phyloP scores from a whole-genome alignment of 2,888 invertebrate species.

The Tridacna gigas region DNA sequence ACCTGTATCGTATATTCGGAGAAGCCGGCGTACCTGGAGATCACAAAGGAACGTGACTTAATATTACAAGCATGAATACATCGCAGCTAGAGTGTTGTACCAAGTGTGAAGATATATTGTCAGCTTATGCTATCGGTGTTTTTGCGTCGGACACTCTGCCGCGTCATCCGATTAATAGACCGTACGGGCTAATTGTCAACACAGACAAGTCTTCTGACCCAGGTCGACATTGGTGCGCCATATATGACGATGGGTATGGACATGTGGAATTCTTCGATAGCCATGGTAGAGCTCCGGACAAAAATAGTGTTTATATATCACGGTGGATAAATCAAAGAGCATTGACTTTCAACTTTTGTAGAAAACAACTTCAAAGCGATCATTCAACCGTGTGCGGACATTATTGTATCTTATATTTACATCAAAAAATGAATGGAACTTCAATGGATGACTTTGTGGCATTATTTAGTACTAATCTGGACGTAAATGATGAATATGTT shows the following conservation, averaged over 20 bases:
- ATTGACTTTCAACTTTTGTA: constrained; percentile 1
- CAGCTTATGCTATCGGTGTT: constrained; percentile 25
- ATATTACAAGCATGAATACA: constrained; percentile 41
- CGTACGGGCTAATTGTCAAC: constrained; percentile 46
- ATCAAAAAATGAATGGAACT: constrained; percentile 24
- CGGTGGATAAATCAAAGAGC: constrained; percentile 25
- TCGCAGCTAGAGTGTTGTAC: constrained; percentile 45
- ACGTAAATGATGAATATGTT: constrained; percentile 31
- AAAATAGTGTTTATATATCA: constrained; percentile 23
- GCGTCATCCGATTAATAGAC: neutral
- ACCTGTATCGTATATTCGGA: constrained; percentile 37
- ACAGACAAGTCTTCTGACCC: constrained; percentile 34
- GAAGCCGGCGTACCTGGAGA: constrained; percentile 26
- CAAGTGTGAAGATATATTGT: constrained; percentile 30
- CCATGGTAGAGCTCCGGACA: constrained; percentile 17
- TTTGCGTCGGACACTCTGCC: constrained; percentile 37
- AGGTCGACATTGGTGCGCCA: constrained; percentile 49
- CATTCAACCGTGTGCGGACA: constrained; percentile 34
- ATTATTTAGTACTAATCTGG: constrained; percentile 9
- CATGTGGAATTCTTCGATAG: constrained; percentile 34
- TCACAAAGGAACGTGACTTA: constrained; percentile 32
- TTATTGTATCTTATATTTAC: constrained; percentile 37
- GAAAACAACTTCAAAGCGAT: constrained; percentile 26
- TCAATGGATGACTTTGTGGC: constrained; percentile 22
- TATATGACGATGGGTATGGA: constrained; percentile 19